These are phyloP conservation scores for Apteryx mantelli DNA, from an alignment of 2,113 vertebrate species.

Conservation along the genomic window DNA sequence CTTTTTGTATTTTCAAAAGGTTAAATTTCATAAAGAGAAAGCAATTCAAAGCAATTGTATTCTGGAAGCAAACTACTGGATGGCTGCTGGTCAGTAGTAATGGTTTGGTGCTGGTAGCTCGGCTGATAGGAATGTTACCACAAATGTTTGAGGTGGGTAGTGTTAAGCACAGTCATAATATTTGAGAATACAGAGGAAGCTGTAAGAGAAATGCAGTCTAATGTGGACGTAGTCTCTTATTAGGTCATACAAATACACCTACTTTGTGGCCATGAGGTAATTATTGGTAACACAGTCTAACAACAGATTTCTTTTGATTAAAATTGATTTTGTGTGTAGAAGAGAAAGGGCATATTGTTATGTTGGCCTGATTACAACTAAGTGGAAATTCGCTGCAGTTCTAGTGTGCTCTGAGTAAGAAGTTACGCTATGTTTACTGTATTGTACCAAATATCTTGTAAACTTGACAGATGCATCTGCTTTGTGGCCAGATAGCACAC, in stretches of 20 bases:
- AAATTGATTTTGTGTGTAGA: background rate
- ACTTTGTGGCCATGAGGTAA: background rate
- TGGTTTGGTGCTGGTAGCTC: background rate
- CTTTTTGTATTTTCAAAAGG: background rate
- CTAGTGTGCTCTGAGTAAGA: background rate
- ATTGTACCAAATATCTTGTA: background rate
- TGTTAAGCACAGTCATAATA: background rate
- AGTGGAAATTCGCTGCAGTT: background rate
- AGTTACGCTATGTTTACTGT: background rate
- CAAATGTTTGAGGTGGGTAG: background rate
- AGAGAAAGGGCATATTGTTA: background rate
- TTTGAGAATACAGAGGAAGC: background rate
- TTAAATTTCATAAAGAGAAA: background rate
- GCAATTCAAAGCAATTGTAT: background rate
- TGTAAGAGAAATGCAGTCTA: background rate
- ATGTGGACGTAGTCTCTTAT: background rate
- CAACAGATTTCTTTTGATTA: background rate
- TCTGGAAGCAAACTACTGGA: background rate
- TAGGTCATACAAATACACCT: background rate
- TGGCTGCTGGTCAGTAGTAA: background rate
- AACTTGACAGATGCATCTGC: background rate
- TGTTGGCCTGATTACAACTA: background rate
- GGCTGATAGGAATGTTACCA: background rate
- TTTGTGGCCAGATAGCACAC: background rate
- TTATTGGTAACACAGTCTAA: background rate